These are phyloP conservation scores for Sclerodermus sp. DNA, from an alignment of 2,888 invertebrate species.

Conservation along the genomic window DNA sequence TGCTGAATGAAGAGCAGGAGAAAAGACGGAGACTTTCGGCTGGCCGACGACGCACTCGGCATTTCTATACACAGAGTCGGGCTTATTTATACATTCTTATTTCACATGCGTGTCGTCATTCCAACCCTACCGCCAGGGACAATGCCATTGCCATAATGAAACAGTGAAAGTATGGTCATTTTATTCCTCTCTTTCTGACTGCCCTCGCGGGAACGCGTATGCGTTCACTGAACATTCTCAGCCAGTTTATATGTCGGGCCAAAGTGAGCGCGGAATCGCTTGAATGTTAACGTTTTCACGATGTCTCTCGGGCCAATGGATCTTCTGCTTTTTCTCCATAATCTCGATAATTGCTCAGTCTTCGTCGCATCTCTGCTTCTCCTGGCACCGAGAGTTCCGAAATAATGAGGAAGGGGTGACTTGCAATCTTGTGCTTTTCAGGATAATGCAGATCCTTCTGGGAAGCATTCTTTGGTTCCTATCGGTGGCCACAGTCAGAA, in stretches of 20 bases:
- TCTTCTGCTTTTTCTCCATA: no score
- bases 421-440: slow-evolving; percentile 21
- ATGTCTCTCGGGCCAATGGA: no score
- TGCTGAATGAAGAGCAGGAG: background rate
- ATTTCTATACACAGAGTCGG: slow-evolving; percentile 14
- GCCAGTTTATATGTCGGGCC: no score
- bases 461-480: slow-evolving; percentile 32
- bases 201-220: no score
- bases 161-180: slow-evolving; percentile 56
- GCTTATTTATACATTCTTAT: no score
- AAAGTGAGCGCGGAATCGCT: no score
- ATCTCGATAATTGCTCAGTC: no score
- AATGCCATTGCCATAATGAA: slow-evolving; percentile 56
- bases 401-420: no score
- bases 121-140: slow-evolving; percentile 43
- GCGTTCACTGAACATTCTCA: no score
- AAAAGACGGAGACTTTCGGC: slow-evolving; percentile 26
- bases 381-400: no score
- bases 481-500: slow-evolving; percentile 51
- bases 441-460: slow-evolving; percentile 33
- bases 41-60: slow-evolving; percentile 13
- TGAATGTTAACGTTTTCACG: no score
- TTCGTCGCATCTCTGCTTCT: no score
- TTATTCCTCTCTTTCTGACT: slow-evolving; percentile 30
- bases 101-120: slow-evolving; percentile 44